Evolutionary conservation across 1,140 invertebrate species (phyloP).

Genomic region (Magallana angulata): DNA sequence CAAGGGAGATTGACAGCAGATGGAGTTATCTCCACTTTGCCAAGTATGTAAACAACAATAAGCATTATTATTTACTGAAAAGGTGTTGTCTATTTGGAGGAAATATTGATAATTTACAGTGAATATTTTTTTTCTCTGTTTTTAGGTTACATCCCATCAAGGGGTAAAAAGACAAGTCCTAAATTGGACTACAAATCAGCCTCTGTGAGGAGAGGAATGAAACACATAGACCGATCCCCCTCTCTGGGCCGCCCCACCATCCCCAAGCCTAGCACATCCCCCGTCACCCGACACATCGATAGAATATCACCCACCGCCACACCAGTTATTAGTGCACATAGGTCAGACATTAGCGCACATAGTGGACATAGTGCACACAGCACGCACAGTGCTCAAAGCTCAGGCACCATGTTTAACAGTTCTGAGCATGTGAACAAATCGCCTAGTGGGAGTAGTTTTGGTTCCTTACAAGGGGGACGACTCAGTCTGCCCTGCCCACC

Average conservation of each 20-base stretch:
- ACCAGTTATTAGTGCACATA: constrained; percentile 16
- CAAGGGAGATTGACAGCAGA: constrained; percentile 40
- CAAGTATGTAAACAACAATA: constrained; percentile 45
- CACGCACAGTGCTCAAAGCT: background rate
- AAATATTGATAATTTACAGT: too few species aligned
- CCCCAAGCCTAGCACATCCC: constrained; percentile 36
- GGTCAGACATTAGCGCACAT: constrained; percentile 24
- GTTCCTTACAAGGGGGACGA: constrained; percentile 47
- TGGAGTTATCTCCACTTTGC: constrained; percentile 54
- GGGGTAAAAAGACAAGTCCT: constrained; percentile 64
- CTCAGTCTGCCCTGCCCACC: constrained; percentile 24
- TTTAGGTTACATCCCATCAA: constrained; percentile 71
- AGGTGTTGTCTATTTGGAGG: too few species aligned
- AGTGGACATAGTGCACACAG: constrained; percentile 18
- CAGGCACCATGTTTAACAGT: background rate
- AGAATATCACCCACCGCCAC: background rate
- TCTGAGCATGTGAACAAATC: constrained; percentile 42
- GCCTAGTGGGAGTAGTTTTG: constrained; percentile 30
- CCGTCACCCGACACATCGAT: background rate
- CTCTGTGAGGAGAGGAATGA: constrained; percentile 56
- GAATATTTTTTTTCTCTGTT: constrained; percentile 20
- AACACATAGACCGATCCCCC: constrained; percentile 50
- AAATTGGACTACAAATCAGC: constrained; percentile 61
- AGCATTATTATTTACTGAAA: background rate
- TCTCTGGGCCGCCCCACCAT: background rate